Evolutionary conservation across 2,888 invertebrate species (phyloP).

Genomic region (Drosophila histrio): DNA sequence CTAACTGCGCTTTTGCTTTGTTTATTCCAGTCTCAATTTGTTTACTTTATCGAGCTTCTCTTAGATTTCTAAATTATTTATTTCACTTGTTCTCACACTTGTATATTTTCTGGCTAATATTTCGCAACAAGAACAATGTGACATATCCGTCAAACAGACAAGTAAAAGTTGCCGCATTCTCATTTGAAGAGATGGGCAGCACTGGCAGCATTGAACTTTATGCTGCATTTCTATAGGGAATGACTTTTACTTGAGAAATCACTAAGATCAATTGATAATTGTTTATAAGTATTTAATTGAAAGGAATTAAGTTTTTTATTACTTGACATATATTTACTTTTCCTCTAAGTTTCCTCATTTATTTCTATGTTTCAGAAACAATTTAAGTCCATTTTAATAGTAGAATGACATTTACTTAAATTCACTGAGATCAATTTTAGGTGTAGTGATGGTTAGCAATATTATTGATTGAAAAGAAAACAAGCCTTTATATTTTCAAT

Average conservation of each 20-base stretch:
- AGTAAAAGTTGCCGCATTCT: background rate
- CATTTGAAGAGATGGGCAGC: conserved; percentile 21
- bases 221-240: background rate
- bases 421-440: too few relatives aligned
- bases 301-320: too few relatives aligned
- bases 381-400: too few relatives aligned
- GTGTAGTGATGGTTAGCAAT: too few relatives aligned
- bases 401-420: too few relatives aligned
- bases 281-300: background rate
- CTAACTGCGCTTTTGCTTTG: conserved; percentile 1
- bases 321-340: too few relatives aligned
- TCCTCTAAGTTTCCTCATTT: too few relatives aligned
- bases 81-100: background rate
- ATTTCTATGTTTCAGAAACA: too few relatives aligned
- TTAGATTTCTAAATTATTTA: background rate
- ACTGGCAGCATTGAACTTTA: conserved; percentile 15
- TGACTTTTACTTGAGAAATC: conserved; percentile 4
- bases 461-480: background rate
- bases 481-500: background rate
- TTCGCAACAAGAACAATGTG: conserved; percentile 5
- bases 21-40: conserved; percentile 18
- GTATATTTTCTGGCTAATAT: background rate
- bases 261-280: background rate
- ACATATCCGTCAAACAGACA: background rate
- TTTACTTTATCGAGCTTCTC: conserved; percentile 6